Base-by-base conservation (phyloP, 2,797 vertebrate species). In the Lagothrix lagotricha region DNA sequence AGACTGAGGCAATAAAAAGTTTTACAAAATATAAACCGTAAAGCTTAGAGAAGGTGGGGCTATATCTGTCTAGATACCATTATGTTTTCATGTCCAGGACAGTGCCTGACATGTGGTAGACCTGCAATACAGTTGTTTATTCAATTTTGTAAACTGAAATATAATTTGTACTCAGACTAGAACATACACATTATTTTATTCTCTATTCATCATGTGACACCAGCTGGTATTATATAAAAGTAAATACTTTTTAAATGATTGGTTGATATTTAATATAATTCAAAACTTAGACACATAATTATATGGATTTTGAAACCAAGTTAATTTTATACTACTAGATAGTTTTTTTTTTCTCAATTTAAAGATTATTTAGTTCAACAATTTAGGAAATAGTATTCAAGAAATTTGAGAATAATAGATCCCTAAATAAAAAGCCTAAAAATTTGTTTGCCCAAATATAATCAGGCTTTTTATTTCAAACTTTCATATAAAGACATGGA, bases 111-210 rank as follows among this genome's bases (percentile, higher is more conserved):
- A 4, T 26, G 4, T 46, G 26, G 76, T 8, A 19, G 58, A 67
- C 4, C 39, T 80, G 8, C 24, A 79, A 64, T 80, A 70, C 5
- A 88, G 36, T 61, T 85, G 48, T 79, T 90, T 82, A 41, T 92
- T 93, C 90, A 79, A 80, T 76, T 96, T 86, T 96, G 15, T 76
- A 82, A 82, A 80, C 39, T 80, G 82, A 92, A 81, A 94, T 95
- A 88, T 80, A 85, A 93, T 88, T 90, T 95, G 33, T 50, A 70
- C 76, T 76, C 76, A 58, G 57, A 84, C n/a, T 28, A 36, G 77
- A 93, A 92, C n/a, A 91, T 72, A 44, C 50, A 90, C 92, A 88
- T 93, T 96, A 90, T 89, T 96, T 84, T 85, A 89, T 77, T 81
- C 26, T 95, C 48, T 86, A 9, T 33, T 90, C 44, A 57, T 70